phyloP scores from a whole-genome alignment of 2,797 vertebrate species.

The Etheostoma nigrum region DNA sequence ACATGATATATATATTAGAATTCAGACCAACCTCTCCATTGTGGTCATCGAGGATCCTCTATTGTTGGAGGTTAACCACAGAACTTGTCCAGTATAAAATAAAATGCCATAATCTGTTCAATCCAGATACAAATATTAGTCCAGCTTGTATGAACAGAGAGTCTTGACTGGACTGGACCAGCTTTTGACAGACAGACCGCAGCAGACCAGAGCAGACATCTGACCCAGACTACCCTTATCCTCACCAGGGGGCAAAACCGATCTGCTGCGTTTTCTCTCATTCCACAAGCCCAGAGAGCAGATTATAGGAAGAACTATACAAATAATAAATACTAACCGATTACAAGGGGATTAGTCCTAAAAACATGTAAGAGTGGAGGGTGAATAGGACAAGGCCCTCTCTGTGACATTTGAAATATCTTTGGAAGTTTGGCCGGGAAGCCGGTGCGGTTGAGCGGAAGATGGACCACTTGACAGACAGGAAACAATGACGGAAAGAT shows the following conservation, averaged over 20 bases:
- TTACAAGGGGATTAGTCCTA: constrained; percentile 75
- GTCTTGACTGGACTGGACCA: constrained; percentile 8
- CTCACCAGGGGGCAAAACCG: constrained; percentile 36
- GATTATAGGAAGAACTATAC: constrained; percentile 69
- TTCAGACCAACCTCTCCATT: background rate
- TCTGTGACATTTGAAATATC: constrained; percentile 32
- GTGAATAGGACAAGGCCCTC: constrained; percentile 39
- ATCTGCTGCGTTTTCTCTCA: constrained; percentile 43
- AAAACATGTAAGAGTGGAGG: constrained; percentile 50
- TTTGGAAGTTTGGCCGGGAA: constrained; percentile 27
- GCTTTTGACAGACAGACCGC: constrained; percentile 13
- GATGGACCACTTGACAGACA: constrained; percentile 24
- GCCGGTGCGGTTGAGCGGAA: background rate
- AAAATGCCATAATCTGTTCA: background rate
- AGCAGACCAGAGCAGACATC: constrained; percentile 44
- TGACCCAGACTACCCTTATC: constrained; percentile 63
- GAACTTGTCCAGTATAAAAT: background rate
- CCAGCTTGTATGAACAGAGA: constrained; percentile 3
- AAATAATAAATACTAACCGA: constrained; percentile 70
- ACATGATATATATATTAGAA: background rate
- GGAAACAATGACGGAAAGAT: constrained; percentile 29
- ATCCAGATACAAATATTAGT: constrained; percentile 20
- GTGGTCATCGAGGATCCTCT: background rate
- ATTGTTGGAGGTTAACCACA: constrained; percentile 4
- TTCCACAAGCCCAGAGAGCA: constrained; percentile 34